A percentile compares a stretch with the other conserved stretches of the same genome.
These are phyloP conservation scores for Karalla daura DNA, from an alignment of 2,797 vertebrate genomes.

Conservation along the genomic window DNA sequence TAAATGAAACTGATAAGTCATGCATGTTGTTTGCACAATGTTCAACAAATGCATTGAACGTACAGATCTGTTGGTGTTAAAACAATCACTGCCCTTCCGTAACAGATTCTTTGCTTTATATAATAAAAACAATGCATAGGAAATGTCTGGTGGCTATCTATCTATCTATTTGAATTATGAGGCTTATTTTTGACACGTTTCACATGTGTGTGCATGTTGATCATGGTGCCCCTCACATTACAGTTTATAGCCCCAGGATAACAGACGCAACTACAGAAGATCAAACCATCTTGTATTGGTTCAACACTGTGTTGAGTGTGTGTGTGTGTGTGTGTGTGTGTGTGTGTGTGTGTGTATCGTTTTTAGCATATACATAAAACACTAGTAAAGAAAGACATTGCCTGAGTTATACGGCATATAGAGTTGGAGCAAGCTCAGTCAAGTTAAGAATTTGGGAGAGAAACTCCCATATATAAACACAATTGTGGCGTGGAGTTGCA, in stretches of 20 bases:
- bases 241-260: conserved; percentile 49
- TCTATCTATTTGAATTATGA: conserved; percentile 27
- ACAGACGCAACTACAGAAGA: conserved; percentile 30
- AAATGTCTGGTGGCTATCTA: background rate
- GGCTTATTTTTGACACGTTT: conserved; percentile 45
- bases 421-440: conserved; percentile 35
- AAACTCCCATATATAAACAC: too few relatives aligned
- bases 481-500: too few relatives aligned
- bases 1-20: background rate
- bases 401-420: conserved; percentile 23
- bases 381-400: conserved; percentile 9
- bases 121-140: background rate
- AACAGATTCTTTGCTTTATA: background rate
- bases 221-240: conserved; percentile 28
- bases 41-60: too few relatives aligned
- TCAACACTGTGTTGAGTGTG: background rate
- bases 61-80: too few relatives aligned
- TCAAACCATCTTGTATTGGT: conserved; percentile 2
- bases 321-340: background rate
- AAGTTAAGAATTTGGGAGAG: too few relatives aligned
- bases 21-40: background rate
- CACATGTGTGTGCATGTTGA: conserved; percentile 69
- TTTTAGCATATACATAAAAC: conserved; percentile 2
- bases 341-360: background rate
- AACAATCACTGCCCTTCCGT: background rate